A percentile compares a stretch with the other conserved stretches of the same genome.
Conservation (phyloP, 2,797 vertebrate species). For the Mionectes olivaceus region DNA sequence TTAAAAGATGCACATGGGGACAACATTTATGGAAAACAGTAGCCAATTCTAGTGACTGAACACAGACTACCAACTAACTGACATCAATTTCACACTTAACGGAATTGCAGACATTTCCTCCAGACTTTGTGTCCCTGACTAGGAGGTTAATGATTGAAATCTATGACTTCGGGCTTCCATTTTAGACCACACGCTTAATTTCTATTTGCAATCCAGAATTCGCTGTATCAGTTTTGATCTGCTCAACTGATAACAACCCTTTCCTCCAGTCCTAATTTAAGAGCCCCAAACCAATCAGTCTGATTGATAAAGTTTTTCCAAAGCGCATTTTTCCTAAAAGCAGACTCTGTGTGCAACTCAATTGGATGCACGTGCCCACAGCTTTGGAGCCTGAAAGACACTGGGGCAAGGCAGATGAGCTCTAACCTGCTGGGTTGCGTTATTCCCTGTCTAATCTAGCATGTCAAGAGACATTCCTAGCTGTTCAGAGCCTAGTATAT, state of each 20-base stretch:
- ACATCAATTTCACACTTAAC: constrained; percentile 19
- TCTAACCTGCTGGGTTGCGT: background rate
- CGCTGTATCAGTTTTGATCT: background rate
- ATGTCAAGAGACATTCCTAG: constrained; percentile 17
- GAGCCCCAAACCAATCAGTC: background rate
- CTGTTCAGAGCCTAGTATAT: constrained; percentile 3
- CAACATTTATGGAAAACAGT: constrained; percentile 36
- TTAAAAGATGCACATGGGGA: constrained; percentile 38
- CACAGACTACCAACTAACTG: background rate
- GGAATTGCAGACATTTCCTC: constrained; percentile 18
- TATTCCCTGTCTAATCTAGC: constrained; percentile 21
- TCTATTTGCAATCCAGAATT: background rate
- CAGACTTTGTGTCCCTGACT: background rate
- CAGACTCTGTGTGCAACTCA: background rate
- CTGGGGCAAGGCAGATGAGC: background rate
- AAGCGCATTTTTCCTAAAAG: background rate
- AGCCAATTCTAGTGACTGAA: constrained; percentile 53
- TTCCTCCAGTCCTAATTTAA: background rate
- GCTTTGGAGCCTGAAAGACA: constrained; percentile 3
- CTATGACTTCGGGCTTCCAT: constrained; percentile 24
- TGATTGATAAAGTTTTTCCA: background rate
- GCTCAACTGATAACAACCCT: background rate
- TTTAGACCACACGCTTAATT: constrained; percentile 22
- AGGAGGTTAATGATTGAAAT: constrained; percentile 26
- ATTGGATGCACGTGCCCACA: background rate